Conservation (phyloP, 2,113 vertebrate genomes). For the Albula goreensis region DNA sequence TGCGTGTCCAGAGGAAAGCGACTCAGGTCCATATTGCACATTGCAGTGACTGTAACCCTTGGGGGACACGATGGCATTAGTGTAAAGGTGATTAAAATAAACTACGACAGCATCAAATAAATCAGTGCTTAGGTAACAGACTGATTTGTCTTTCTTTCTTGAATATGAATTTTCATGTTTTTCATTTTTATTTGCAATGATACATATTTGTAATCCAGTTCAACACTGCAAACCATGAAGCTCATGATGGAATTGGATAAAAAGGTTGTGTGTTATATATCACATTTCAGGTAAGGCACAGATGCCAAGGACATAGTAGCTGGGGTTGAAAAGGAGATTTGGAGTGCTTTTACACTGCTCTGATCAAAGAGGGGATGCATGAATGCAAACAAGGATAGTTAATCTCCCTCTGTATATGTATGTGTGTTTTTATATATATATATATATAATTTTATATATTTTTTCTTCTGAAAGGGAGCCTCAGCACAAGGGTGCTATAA, state of each 20-base stretch:
- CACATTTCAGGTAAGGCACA: not conserved
- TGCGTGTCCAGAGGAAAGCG: slow-evolving; percentile 90
- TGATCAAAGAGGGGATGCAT: slow-evolving; percentile 23
- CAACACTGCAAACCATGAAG: not conserved
- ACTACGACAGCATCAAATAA: not conserved
- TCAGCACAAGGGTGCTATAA: slow-evolving; percentile 12
- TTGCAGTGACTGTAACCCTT: slow-evolving; percentile 91
- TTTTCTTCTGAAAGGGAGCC: slow-evolving; percentile 32
- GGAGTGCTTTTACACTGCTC: not conserved
- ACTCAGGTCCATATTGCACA: slow-evolving; percentile 96
- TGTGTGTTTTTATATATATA: too few species aligned
- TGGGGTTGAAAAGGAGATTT: slow-evolving; percentile 29
- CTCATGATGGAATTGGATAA: not conserved
- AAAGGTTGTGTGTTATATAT: not conserved
- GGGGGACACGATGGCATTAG: slow-evolving; percentile 31
- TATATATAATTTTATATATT: too few species aligned
- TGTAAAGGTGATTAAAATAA: not conserved
- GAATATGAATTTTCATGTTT: not conserved
- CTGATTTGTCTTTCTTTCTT: not conserved
- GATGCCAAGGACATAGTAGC: too few species aligned
- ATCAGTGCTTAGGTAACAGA: not conserved
- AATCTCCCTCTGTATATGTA: slow-evolving; percentile 42
- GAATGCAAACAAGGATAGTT: slow-evolving; percentile 42
- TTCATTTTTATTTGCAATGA: not conserved
- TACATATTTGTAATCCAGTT: not conserved